Evolutionary conservation across 2,113 vertebrate species (phyloP), one percentile per base, ranked within the genome.

Genomic region (Gallinago jamesoni): DNA sequence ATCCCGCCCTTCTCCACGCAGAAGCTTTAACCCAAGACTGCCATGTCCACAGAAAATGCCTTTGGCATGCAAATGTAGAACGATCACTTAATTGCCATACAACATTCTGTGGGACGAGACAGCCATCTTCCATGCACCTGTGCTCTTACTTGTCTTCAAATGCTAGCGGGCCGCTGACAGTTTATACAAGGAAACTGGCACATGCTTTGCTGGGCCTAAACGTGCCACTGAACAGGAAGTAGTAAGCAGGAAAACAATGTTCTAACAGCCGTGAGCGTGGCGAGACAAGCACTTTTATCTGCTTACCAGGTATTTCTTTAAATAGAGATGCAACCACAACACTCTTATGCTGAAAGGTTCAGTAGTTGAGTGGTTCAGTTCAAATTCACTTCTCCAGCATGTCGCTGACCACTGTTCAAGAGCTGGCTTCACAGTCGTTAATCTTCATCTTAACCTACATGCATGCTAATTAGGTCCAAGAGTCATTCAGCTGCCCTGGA

Each of bases 301-400:
- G 15, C 78, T 94, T 94, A 76, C 84, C 77, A 89, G 89, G 47
- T 68, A 57, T 6, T 72, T 74, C 83, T 96, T 94, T 93, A 95
- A 95, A 97, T 96, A 95, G 86, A 93, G 63, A 28, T 18, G 21
- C 59, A 81, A 72, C 87, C 89, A 88, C 92, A 95, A 87, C 47
- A 33, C 20, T 82, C 12, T 69, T 72, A n/a, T 78, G 52, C 62
- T 72, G 68, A 41, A 78, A 86, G 25, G 43, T 64, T 90, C 39
- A 47, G 68, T 12, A 91, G 64, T 19, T 67, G 47, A 52, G 69
- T 19, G 25, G 47, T 72, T 87, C 41, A 31, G 56, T 68, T 87
- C 27, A 78, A 91, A 64, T 43, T 84, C 59, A 55, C 70, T 64
- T 18, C 47, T 60, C 43, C 43, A 27, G 0, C 21, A 69, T 33